Evolutionary conservation across 2,113 vertebrate species (phyloP), one percentile per base, ranked within the genome.

Genomic region (Nannospalax galili): DNA sequence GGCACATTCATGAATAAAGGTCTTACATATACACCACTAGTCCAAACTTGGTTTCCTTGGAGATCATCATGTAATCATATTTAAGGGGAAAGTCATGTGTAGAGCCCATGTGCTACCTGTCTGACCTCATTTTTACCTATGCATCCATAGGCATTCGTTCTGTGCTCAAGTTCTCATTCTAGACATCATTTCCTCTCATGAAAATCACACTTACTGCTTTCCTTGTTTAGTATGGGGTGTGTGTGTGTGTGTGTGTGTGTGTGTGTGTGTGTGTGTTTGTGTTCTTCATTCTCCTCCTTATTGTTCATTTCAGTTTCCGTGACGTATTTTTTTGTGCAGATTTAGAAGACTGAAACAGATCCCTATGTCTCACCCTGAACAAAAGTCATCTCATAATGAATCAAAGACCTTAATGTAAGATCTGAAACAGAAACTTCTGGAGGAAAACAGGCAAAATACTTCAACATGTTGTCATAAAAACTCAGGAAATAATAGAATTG

Each of bases 21-120:
- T 64, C 69, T 74, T 10, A 73, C 37, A 67, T 10, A 67, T 60
- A 93, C 80, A 37, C 56, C 32, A 56, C 64, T 79, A 11, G 22
- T 56, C n/a, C 72, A 37, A 73, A 95, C 64, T 84, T 64, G 35
- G 7, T 81, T 84, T 89, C 77, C 52, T 92, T 84, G n/a, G 22
- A 30, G 70, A 73, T 89, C 37, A 89, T 78, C 28, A 64, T 42
- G 42, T 30, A 7, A 73, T 30, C 11, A 15, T 60, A 28, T 62
- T 92, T 84, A 77, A 84, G 15, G 64, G 62, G 40, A 88, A 92
- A 69, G 37, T 24, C 35, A 77, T n/a, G 88, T 65, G 11, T 52
- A 52, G 48, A 52, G 48, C 48, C 48, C 48, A 64, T 40, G 4
- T 64, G 7, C 10, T 84, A 88, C 70, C 40, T 64, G 28, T 26